Evolutionary conservation across 2,888 invertebrate genomes (phyloP).

Genomic region (Microctonus hyperodae): DNA sequence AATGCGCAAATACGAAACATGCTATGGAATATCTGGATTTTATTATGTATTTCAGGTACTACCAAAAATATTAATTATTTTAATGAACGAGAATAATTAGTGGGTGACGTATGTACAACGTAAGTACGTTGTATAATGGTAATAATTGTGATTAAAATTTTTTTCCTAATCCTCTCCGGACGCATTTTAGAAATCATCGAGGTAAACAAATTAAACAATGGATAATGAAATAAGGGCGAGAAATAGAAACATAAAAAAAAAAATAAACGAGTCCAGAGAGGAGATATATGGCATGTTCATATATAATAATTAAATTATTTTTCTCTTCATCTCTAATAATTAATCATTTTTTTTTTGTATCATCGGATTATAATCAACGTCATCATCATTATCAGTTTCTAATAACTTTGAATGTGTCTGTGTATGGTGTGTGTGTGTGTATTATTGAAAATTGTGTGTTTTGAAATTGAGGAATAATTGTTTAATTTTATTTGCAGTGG

Average conservation of each 20-base stretch:
- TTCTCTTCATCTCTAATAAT: background rate
- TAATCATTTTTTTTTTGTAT: background rate
- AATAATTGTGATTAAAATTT: slow-evolving; percentile 27
- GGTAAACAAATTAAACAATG: background rate
- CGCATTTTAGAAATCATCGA: background rate
- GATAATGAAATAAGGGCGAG: too few relatives aligned
- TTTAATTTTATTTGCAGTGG: slow-evolving; percentile 7
- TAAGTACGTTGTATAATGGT: slow-evolving; percentile 56
- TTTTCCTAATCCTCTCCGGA: slow-evolving; percentile 32
- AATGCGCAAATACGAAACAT: slow-evolving; percentile 32
- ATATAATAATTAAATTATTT: background rate
- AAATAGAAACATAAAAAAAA: too few relatives aligned
- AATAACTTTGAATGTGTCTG: background rate
- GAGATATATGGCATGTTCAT: slow-evolving; percentile 17
- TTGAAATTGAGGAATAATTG: background rate
- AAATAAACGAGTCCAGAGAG: slow-evolving; percentile 12
- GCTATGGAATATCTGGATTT: slow-evolving; percentile 55
- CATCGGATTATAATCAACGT: too few relatives aligned
- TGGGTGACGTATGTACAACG: slow-evolving; percentile 56
- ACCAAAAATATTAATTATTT: slow-evolving; percentile 59
- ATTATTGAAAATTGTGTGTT: background rate
- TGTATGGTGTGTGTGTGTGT: background rate
- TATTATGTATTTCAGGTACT: slow-evolving; percentile 60
- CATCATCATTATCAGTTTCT: too few relatives aligned
- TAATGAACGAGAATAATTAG: slow-evolving; percentile 29